phyloP scores from a whole-genome alignment of 2,113 vertebrate species.

The Galeopterus variegatus region DNA sequence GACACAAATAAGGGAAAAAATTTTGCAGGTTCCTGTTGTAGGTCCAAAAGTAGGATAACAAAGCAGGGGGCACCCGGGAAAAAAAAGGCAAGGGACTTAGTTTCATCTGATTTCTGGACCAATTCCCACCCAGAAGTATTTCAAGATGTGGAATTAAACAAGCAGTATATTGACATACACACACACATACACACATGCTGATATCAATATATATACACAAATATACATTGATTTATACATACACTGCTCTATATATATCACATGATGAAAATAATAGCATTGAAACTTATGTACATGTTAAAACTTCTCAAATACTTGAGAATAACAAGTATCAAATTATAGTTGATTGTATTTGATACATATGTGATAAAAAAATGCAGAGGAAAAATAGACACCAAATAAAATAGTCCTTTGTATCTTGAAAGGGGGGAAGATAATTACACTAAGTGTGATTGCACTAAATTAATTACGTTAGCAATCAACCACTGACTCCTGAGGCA shows the following conservation, averaged over 20 bases:
- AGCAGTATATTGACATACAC: neutral
- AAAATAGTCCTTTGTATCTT: neutral
- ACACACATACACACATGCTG: too few species aligned
- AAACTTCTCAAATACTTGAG: neutral
- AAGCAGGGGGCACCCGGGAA: neutral
- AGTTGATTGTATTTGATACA: neutral
- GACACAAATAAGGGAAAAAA: neutral
- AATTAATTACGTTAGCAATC: neutral
- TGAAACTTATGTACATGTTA: neutral
- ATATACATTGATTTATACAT: too few species aligned
- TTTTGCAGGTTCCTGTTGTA: neutral
- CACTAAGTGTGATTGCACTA: accelerated
- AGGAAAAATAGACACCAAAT: neutral
- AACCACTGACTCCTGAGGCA: neutral
- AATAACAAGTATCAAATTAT: neutral
- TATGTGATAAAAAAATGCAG: neutral
- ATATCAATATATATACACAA: too few species aligned
- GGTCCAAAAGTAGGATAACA: neutral
- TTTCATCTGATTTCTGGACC: neutral
- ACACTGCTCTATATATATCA: neutral
- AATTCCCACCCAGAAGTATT: neutral
- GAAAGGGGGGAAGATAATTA: neutral
- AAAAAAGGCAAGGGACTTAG: neutral
- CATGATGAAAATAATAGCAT: neutral
- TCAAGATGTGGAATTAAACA: neutral